Percentiles rank a stretch among this genome's conserved stretches.
Evolutionary conservation across 2,113 vertebrate genomes (phyloP).

Genomic region (Gobius niger): DNA sequence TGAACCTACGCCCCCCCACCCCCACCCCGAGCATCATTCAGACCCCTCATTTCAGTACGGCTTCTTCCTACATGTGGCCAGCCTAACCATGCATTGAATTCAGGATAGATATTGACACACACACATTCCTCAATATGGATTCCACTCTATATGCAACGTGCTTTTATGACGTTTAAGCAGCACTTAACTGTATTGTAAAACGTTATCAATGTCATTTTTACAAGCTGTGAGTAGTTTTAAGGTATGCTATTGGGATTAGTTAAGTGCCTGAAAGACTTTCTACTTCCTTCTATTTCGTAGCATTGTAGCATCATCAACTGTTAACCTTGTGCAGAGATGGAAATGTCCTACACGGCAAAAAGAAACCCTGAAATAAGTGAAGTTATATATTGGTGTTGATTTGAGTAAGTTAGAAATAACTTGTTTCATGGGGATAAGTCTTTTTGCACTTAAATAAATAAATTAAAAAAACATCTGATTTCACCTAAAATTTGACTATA

Average conservation of each 20-base stretch:
- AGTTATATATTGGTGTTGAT: too few relatives aligned
- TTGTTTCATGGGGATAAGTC: too few relatives aligned
- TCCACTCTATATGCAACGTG: neutral
- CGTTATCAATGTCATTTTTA: neutral
- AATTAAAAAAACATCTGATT: too few relatives aligned
- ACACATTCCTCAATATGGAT: neutral
- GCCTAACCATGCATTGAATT: neutral
- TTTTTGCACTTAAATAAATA: too few relatives aligned
- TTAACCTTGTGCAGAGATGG: neutral
- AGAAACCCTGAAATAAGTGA: too few relatives aligned
- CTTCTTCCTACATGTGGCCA: neutral
- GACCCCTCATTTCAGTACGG: neutral
- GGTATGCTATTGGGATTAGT: neutral
- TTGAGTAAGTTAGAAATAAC: too few relatives aligned
- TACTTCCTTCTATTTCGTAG: neutral
- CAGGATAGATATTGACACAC: neutral
- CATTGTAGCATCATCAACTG: neutral
- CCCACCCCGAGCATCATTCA: conserved; percentile 46
- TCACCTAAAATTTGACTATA: too few relatives aligned
- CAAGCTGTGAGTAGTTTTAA: neutral
- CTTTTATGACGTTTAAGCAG: neutral
- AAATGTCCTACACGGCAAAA: neutral
- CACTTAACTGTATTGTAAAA: neutral
- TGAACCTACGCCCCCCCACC: conserved; percentile 69
- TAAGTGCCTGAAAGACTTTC: neutral